Evolutionary conservation across 2,888 invertebrate species (phyloP), one percentile per base, ranked within the genome.

Genomic region (Agrilus cyanescens): DNA sequence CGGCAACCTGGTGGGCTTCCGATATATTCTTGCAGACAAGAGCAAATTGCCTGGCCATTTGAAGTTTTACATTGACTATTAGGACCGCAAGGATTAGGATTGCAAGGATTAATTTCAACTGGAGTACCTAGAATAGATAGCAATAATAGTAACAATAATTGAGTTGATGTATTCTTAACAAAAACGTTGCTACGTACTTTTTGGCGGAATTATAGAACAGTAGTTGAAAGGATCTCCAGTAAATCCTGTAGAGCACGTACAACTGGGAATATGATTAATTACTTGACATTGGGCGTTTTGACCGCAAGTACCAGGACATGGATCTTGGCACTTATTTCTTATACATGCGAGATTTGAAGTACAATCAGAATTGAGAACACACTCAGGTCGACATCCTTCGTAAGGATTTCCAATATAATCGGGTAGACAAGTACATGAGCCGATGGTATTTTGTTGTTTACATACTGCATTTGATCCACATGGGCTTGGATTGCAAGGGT

Each of bases 351-450:
- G 74, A 55, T 79, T 76, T 20, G 76, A 76, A 4, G 80, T 69
- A 64, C 85, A 85, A 57, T 85, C 85, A 0, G 78, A 75, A 61
- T 82, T 82, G 4, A 80, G 60, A 0, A 77, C 70, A 63, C 85
- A 85, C 67, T 85, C 85, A 2, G 84, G 83, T 53, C 83, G 73
- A 57, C 85, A 85, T 32, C 76, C 75, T 61, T 82, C 81, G 50
- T 84, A 84, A 7, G 87, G 85, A 67, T 85, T 82, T 44, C 87
- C 87, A 50, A 76, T 75, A 57, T 81, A 83, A 35, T 78, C 81
- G 4, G 74, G 68, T 37, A 80, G 66, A 58, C 87, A 87, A 48
- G 75, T 71, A 56, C 86, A 87, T 2, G 80, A 74, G 12, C 76
- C 80, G 32, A 75, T 76, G 44, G 72, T 73, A 56, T 71, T 73